phyloP scores from a whole-genome alignment of 2,113 vertebrate species.

The Phaethon lepturus region DNA sequence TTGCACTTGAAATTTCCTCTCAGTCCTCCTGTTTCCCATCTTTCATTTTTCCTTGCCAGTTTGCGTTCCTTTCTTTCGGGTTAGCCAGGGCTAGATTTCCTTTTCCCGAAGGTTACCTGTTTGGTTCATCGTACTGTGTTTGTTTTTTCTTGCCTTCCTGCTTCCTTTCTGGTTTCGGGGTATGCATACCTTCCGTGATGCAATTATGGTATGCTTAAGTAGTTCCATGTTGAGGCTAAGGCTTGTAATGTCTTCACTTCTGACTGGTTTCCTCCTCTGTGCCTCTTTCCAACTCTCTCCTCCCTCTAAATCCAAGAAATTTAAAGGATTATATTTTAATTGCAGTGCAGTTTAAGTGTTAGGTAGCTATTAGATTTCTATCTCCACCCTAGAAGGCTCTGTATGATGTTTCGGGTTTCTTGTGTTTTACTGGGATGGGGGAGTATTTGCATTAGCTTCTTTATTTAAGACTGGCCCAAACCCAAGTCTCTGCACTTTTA shows the following conservation, averaged over 20 bases:
- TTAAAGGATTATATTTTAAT: conserved; percentile 12
- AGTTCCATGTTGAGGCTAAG: conserved; percentile 62
- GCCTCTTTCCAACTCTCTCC: neutral
- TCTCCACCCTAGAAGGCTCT: neutral
- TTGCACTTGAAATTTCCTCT: neutral
- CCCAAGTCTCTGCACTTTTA: neutral
- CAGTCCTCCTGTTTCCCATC: neutral
- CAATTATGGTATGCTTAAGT: conserved; percentile 66
- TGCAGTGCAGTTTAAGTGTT: neutral
- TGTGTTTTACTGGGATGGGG: neutral
- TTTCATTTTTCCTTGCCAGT: neutral
- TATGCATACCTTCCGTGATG: conserved; percentile 70
- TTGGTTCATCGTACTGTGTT: conserved; percentile 51
- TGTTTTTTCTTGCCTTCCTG: conserved; percentile 64
- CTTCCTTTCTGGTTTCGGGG: conserved; percentile 65
- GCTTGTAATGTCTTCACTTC: conserved; percentile 13
- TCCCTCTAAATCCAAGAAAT: conserved; percentile 6
- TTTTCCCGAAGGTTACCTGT: conserved; percentile 61
- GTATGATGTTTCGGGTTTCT: neutral
- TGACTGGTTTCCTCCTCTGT: neutral
- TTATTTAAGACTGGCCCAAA: neutral
- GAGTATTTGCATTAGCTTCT: neutral
- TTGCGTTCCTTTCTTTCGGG: neutral
- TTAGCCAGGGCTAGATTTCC: conserved; percentile 34
- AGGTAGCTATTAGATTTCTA: neutral